Base-by-base conservation (phyloP, 2,888 invertebrate genomes). In the Shargacucullia verbasci region DNA sequence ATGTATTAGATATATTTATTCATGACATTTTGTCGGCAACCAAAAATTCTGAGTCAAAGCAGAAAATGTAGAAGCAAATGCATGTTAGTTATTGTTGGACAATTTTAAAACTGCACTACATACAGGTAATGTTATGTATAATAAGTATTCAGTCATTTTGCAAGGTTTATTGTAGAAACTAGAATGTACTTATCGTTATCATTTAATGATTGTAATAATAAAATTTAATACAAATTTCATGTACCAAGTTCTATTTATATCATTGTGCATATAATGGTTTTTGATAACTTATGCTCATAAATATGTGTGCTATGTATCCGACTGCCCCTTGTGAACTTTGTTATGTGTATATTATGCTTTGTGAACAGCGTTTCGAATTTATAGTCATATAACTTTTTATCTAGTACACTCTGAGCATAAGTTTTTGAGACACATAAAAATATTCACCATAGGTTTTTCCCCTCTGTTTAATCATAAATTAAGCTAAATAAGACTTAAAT, bases 41-140 rank as follows among this genome's bases (percentile, higher is more conserved):
- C 82, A 83, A 87, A 86, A 82, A 83, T 70, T 63, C 62, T 41
- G 74, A 80, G 81, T 78, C 57, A 59, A 76, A 79, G 83, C 85
- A 82, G 86, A 81, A 79, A 77, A 78, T 77, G 58, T 82, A 77
- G 78, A 85, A 86, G 87, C 81, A 80, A 84, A 83, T 86, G 85
- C 61, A 77, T 84, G 81, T 75, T 67, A 67, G 56, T 63, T 56
- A 63, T 76, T 62, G 49, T 66, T 57, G 66, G 49, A 70, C 73
- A 76, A 78, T 82, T 75, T 78, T 78, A 70, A 72, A 65, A 70
- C 57, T 68, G 77, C 81, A 81, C 79, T 67, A 71, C 73, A 44
- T 74, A 68, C 58, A 74, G 69, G 54, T 64, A 59, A 66, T 59
- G 54, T 40, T 59, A 45, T 53, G 44, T 62, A 50, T 52, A 53